Conservation (phyloP, 2,797 vertebrate genomes). For the Sphenopsis melanotis region DNA sequence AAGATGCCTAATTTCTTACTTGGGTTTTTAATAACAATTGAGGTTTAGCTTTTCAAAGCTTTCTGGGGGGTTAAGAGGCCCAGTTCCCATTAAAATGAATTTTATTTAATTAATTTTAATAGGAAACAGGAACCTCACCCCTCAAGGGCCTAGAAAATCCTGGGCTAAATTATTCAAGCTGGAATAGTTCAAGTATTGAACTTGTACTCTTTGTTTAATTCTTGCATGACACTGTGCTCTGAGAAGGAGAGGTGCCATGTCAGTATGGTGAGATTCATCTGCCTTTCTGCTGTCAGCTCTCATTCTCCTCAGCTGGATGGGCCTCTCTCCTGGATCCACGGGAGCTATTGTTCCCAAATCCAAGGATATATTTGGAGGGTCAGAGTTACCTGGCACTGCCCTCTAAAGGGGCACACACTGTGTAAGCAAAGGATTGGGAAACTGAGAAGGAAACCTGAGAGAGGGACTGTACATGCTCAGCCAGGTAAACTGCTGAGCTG, state of each 20-base stretch:
- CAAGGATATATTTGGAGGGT: background rate
- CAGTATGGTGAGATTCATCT: background rate
- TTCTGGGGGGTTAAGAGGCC: background rate
- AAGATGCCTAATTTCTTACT: background rate
- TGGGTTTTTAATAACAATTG: background rate
- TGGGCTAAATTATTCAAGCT: conserved; percentile 5
- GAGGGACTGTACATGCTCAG: background rate
- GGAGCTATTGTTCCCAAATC: background rate
- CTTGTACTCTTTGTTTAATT: background rate
- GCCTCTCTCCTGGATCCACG: background rate
- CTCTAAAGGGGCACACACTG: background rate
- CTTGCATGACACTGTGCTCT: background rate
- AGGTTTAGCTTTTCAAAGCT: conserved; percentile 21
- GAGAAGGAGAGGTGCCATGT: background rate
- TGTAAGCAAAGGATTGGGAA: background rate
- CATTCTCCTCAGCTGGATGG: background rate
- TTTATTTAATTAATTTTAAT: conserved; percentile 4
- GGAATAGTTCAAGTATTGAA: conserved; percentile 4
- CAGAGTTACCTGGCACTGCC: background rate
- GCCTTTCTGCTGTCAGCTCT: background rate
- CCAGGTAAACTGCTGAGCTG: background rate
- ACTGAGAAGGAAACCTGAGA: background rate
- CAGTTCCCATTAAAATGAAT: conserved; percentile 21
- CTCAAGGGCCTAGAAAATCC: background rate
- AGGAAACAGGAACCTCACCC: background rate